Base-by-base conservation (phyloP, 1,140 invertebrate species). In the Cydia splendana region DNA sequence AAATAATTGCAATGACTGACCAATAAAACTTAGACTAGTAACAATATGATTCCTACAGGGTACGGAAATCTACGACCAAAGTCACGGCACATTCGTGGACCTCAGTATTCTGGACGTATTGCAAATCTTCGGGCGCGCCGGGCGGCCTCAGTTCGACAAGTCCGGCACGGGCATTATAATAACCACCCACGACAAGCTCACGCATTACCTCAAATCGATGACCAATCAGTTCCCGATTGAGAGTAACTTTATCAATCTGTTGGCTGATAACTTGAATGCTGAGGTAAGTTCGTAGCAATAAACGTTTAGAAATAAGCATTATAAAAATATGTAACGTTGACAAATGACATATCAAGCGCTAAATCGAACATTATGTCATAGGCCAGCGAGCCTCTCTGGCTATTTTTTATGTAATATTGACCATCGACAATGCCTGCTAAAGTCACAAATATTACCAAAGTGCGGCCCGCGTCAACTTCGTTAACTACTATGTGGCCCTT, bases 101-200 rank as follows among this genome's bases (percentile, higher is more conserved):
- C 93, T 99, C 9, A 98, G 98, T 76, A 99, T 99, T 83, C 93
- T 99, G 53, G 99, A 99, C 93, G 99, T 99, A 9, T 94, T 99
- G 77, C 99, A 99, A 95, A 99, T 99, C 79, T 99, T 99, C 94
- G 99, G 99, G 75, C 95, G 99, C 67, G 99, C 99, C 24, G 99
- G 99, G 53, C 95, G 97, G 84, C 99, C 99, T 0, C 98, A 99
- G 87, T 98, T 97, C 87, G 97, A 98, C 87, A 96, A 94, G 13
- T 97, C 96, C 13, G 98, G 99, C 20, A 97, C 99, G 76, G 99
- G 98, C 20, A 97, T 98, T 5, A 99, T 99, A 69, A 99, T 99
- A 30, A 99, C 99, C 0, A 94, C 96, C 0, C 97, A 99, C 87
- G 96, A 97, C 79, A 99, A 99, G 92, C 93, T 99, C 34, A 95